Conservation (phyloP, 2,113 vertebrate genomes). For the Serilophus lunatus region DNA sequence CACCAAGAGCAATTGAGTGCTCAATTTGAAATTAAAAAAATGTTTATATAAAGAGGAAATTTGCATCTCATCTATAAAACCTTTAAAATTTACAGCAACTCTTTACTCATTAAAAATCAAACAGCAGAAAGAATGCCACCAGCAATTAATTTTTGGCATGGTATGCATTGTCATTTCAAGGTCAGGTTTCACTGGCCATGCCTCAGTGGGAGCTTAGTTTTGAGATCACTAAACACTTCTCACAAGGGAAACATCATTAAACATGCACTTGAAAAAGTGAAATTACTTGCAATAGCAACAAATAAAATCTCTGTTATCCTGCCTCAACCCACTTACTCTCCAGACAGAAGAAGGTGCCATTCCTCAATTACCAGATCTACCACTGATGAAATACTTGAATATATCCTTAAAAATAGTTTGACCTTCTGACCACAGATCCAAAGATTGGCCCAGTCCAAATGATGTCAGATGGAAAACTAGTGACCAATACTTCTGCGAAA, state of each 20-base stretch:
- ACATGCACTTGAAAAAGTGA: background rate
- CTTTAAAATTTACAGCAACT: background rate
- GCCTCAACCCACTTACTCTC: background rate
- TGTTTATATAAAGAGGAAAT: background rate
- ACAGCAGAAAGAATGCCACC: background rate
- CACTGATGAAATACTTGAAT: background rate
- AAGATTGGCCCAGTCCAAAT: rapidly evolving
- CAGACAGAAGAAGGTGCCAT: background rate
- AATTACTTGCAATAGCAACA: background rate
- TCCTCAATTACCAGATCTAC: background rate
- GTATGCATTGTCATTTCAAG: slow-evolving; percentile 37
- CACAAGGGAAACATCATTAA: background rate
- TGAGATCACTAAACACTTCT: background rate
- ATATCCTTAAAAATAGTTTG: background rate
- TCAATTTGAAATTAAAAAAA: background rate
- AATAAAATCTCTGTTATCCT: background rate
- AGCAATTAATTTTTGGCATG: background rate
- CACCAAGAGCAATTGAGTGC: background rate
- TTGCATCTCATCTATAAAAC: background rate
- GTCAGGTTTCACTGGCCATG: slow-evolving; percentile 36
- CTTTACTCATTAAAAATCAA: slow-evolving; percentile 33
- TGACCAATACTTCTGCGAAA: background rate
- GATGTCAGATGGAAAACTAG: background rate
- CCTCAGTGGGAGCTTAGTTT: slow-evolving; percentile 20
- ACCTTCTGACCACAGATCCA: background rate